Evolutionary conservation across 2,797 vertebrate genomes (phyloP).

Genomic region (Sebastes alutus): DNA sequence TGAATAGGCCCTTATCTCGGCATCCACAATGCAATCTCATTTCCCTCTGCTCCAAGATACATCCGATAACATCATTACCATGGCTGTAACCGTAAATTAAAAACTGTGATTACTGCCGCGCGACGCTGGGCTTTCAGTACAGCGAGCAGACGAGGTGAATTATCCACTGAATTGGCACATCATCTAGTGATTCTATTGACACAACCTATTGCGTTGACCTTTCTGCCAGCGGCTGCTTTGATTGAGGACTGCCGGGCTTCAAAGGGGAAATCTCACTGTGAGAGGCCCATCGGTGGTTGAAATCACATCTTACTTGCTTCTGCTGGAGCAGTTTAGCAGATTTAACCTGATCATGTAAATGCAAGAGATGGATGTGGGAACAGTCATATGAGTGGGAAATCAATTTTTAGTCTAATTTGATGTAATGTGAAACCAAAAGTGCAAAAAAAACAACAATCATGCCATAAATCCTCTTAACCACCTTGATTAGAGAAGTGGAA

Average conservation of each 20-base stretch:
- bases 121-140: background rate
- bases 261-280: background rate
- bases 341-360: background rate
- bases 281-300: background rate
- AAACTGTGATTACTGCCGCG: slow-evolving; percentile 12
- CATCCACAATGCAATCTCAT: slow-evolving; percentile 39
- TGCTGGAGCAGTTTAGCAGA: background rate
- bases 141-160: slow-evolving; percentile 8
- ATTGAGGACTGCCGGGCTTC: slow-evolving; percentile 15
- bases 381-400: background rate
- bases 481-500: background rate
- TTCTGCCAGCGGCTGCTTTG: slow-evolving; percentile 24
- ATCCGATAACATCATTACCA: slow-evolving; percentile 35
- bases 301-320: background rate
- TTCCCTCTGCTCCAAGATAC: slow-evolving; percentile 35
- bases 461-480: background rate
- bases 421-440: too few species aligned
- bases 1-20: slow-evolving; percentile 30
- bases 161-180: slow-evolving; percentile 18
- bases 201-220: slow-evolving; percentile 2
- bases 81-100: slow-evolving; percentile 21
- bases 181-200: slow-evolving; percentile 13
- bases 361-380: background rate
- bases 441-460: too few species aligned
- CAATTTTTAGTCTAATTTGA: too few species aligned